Evolutionary conservation across 2,888 invertebrate species (phyloP).

Genomic region (Acrocyrtus sp.): DNA sequence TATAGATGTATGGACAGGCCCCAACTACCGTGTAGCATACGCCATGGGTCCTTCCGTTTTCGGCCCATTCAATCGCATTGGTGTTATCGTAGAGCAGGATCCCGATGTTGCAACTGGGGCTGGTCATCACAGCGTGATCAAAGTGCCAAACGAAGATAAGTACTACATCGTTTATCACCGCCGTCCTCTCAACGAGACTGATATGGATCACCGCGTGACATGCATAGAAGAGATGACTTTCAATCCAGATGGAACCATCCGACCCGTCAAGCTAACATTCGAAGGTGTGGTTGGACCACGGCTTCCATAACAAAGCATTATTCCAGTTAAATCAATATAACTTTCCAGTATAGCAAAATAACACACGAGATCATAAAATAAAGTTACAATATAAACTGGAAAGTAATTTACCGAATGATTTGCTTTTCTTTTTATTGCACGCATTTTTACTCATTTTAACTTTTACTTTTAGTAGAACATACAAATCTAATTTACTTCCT

Average conservation of each 20-base stretch:
- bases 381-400: no score
- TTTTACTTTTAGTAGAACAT: no score
- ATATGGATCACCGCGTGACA: conserved; percentile 45
- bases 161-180: conserved; percentile 58
- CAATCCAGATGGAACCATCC: conserved; percentile 47
- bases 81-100: conserved; percentile 54
- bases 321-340: no score
- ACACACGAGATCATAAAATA: no score
- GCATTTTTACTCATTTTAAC: no score
- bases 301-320: conserved; percentile 20
- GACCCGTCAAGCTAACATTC: conserved; percentile 45
- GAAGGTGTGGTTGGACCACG: conserved; percentile 46
- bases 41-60: conserved; percentile 43
- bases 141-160: conserved; percentile 43
- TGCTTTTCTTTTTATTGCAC: no score
- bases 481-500: no score
- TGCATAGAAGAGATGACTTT: conserved; percentile 58
- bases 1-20: conserved; percentile 52
- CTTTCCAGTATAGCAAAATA: no score
- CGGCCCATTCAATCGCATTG: conserved; percentile 47
- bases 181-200: conserved; percentile 47
- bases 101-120: conserved; percentile 53
- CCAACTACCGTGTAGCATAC: conserved; percentile 57
- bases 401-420: no score
- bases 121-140: conserved; percentile 56